Evolutionary conservation across 2,888 invertebrate genomes (phyloP).

Genomic region (Labia minor): DNA sequence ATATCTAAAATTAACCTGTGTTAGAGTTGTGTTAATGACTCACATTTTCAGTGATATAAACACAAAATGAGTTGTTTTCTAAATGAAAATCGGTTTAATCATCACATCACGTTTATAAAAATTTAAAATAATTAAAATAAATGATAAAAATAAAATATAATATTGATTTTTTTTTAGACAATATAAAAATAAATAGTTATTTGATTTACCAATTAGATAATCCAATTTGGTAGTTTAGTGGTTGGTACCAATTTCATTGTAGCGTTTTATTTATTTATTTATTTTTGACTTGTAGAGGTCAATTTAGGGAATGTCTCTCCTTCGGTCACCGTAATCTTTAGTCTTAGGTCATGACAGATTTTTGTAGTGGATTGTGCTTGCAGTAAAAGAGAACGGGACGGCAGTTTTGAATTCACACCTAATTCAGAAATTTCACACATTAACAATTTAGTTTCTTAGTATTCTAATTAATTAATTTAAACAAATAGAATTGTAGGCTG

Average conservation of each 20-base stretch:
- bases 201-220: background rate
- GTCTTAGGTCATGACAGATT: background rate
- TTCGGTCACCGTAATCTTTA: background rate
- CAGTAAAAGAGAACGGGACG: background rate
- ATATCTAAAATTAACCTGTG: too few species aligned
- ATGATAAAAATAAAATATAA: background rate
- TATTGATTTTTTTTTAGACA: too few species aligned
- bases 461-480: background rate
- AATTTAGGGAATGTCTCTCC: background rate
- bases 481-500: background rate
- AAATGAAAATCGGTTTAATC: too few species aligned
- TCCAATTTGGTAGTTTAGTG: background rate
- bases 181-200: too few species aligned
- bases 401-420: background rate
- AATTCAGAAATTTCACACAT: background rate
- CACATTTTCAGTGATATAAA: too few species aligned
- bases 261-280: background rate
- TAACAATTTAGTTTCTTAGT: background rate
- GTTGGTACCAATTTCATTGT: background rate
- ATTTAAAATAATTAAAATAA: background rate
- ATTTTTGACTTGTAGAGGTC: background rate
- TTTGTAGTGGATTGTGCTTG: background rate
- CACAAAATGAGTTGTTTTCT: too few species aligned
- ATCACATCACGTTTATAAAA: background rate
- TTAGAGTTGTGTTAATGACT: too few species aligned